Base-by-base conservation (phyloP, 2,888 invertebrate species). In the Rotaria macrura region DNA sequence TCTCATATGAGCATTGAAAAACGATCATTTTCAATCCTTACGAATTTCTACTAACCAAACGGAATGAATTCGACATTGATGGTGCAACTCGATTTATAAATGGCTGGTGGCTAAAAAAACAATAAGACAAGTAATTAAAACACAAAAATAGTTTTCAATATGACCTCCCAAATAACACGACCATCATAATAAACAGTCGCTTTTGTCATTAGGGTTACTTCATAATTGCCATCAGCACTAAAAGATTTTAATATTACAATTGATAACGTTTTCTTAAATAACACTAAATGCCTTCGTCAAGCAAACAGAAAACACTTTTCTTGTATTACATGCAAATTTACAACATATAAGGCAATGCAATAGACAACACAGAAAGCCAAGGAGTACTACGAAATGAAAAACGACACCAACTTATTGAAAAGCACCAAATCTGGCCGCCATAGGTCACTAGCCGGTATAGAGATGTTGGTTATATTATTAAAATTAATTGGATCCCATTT, bases 201-300 rank as follows among this genome's bases (percentile, higher is more conserved):
- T 91, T 97, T 97, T 0, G 97, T 98, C 94, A 96, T 95, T 84
- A 97, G 92, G 0, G 96, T 97, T 34, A 97, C 96, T 91, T 95
- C 95, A 90, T 95, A 96, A 90, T 95, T 95, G 43, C 95, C 95
- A 91, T 96, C 95, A 87, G 97, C 97, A 92, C 97, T 97, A 93
- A 10, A 88, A 88, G 49, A 49, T 49, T 49, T 49, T 2, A 49
- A 49, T 49, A 49, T 49, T 49, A 49, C 17, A 49, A 49, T 14
- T 49, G 14, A 49, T 14, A 49, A 10, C 2, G 6, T 49, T 49
- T 12, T 49, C 17, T 49, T 49, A 17, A 3, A 47, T 47, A n/a
- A 9, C 47, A 47, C 12, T 47, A 47, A 6, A 47, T 47, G 6
- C 12, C 6, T 49, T 49, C 17, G 6, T 17, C 10, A 49, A 49